Conservation (phyloP, 2,797 vertebrate species). For the Malurus splendens region DNA sequence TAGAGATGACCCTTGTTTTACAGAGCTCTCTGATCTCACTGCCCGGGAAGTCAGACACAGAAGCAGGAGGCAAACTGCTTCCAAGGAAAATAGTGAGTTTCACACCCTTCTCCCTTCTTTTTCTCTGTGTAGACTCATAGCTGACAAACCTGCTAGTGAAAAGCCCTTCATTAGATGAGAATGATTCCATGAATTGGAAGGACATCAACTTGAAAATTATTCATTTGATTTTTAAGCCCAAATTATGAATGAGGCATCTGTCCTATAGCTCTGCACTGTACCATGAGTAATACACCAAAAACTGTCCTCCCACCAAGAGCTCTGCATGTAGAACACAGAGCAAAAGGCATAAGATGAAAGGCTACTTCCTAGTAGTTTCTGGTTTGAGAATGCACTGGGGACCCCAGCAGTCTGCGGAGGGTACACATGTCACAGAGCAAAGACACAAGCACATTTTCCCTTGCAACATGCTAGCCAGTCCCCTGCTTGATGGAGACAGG, state of each 20-base stretch:
- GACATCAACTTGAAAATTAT: neutral
- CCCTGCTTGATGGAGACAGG: neutral
- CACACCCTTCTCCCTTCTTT: neutral
- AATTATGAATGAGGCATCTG: neutral
- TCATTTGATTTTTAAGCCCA: neutral
- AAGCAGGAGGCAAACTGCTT: neutral
- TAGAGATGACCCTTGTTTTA: neutral
- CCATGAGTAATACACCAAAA: neutral
- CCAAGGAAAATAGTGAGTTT: neutral
- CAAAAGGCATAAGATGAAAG: neutral
- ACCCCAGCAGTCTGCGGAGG: neutral
- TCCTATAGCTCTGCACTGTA: neutral
- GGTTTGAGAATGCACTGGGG: neutral
- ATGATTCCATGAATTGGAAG: neutral
- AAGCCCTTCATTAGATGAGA: neutral
- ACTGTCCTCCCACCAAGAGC: neutral
- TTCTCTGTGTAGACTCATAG: neutral
- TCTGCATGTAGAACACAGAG: neutral
- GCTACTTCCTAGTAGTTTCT: neutral
- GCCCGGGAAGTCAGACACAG: neutral
- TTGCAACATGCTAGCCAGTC: neutral
- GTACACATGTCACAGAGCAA: neutral
- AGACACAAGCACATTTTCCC: neutral
- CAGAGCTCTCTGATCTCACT: neutral
- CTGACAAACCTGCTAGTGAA: neutral